Conservation (phyloP, 1,140 invertebrate species). For the Bombus superbus region DNA sequence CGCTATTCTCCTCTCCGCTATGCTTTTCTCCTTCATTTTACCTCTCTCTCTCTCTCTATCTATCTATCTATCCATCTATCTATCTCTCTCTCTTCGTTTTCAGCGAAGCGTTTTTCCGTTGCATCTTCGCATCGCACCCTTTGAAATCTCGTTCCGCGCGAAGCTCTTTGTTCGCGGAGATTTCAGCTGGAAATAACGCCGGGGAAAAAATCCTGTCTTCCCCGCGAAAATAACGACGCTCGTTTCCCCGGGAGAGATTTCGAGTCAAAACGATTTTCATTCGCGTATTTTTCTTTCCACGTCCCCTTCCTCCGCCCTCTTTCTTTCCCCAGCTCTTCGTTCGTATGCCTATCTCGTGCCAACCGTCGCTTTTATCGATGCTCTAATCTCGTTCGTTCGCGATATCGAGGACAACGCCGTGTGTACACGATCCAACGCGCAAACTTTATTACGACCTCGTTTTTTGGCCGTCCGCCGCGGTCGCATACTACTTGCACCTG, state of each 20-base stretch:
- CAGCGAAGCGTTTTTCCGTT: neutral
- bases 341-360: slow-evolving; percentile 17
- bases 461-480: slow-evolving; percentile 22
- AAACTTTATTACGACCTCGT: slow-evolving; percentile 32
- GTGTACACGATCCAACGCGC: slow-evolving; percentile 16
- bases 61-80: neutral
- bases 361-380: slow-evolving; percentile 26
- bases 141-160: slow-evolving; percentile 35
- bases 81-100: neutral
- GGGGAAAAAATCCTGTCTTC: neutral
- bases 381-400: slow-evolving; percentile 7
- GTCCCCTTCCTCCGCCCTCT: neutral
- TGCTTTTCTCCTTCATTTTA: neutral
- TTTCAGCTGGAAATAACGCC: slow-evolving; percentile 29
- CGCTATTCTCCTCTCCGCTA: neutral
- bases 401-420: slow-evolving; percentile 17
- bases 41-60: neutral
- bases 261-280: slow-evolving; percentile 1
- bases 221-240: slow-evolving; percentile 1
- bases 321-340: neutral
- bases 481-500: slow-evolving; percentile 22
- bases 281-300: neutral
- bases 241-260: neutral
- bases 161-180: slow-evolving; percentile 21
- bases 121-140: slow-evolving; percentile 14